Base-by-base conservation (phyloP, 37 sponge, comb jelly and placozoan genomes). In the Eunapius fragilis region DNA sequence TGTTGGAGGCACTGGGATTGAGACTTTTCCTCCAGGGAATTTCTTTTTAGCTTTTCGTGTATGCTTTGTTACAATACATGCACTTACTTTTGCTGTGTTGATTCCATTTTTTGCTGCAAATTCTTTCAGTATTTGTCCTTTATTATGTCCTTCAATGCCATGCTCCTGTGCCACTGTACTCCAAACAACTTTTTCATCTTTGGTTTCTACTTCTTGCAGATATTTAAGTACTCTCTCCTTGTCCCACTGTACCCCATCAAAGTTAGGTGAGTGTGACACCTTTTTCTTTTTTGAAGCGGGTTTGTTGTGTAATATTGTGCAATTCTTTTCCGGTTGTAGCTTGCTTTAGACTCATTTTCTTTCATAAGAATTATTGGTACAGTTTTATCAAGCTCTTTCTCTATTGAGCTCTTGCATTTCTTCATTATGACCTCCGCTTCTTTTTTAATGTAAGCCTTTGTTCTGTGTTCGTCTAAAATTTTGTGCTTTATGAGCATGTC, bases 201-300 rank as follows among this genome's bases (percentile, higher is more conserved):
- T 76, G 36, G 36, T 30, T 69, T 68, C 85, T 77, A 85, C 14
- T 76, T 77, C 35, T 68, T 25, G 24, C 67, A 41, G 67, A 3
- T 67, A 24, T 76, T 33, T 4, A 58, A 77, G 70, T 33, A 85
- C 28, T 35, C 4, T 30, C 23, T 76, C 85, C 13, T 76, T 85
- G 69, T 85, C 85, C 85, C 85, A 85, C 26, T 76, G 35, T 24
- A 85, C 77, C 67, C 67, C 77, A 24, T 76, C 70, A 85, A 76
- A 85, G 11, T 76, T 76, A 24, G 85, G 85, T 7, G 85, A 85
- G 38, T 85, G 85, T 68, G 67, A 77, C 25, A 23, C 6, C 17
- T 77, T 11, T 83, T 31, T 17, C 31, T 9, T 73, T 73, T 34
- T 34, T 73, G 31, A 73, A 34, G 32, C 74, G 7, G 58, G 58